Base-by-base conservation (phyloP, 1,140 invertebrate species). In the Tetramorium parvispinum region DNA sequence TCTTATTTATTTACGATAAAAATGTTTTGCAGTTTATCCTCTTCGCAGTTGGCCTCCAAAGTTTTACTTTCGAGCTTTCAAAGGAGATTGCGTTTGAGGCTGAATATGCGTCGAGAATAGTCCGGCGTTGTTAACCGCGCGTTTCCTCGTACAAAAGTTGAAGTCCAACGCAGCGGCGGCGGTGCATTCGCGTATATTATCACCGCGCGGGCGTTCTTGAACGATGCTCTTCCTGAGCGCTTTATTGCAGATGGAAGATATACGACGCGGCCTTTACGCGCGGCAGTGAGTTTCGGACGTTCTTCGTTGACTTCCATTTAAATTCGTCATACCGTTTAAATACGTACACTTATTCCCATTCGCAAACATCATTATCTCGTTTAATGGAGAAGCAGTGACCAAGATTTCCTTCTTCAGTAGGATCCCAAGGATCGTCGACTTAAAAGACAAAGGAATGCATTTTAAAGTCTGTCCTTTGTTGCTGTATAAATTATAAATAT, bases 191-290 rank as follows among this genome's bases (percentile, higher is more conserved):
- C n/a, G 24, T 40, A n/a, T 53, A 46, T 59, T 82, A 32, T 59
- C 53, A 43, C 57, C 55, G 79, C 79, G 89, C 88, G 86, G 89
- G 82, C 86, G 89, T 91, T 82, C 88, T 90, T 86, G 89, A 90
- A 88, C 82, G 88, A 87, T 59, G 55, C 43, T 85, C 88, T 90
- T 89, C 86, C 88, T 73, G 85, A 87, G 61, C 49, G 57, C 59
- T 55, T 77, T 49, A 63, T 70, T 70, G 49, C 21, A 61, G 59
- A 76, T 83, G 77, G 76, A 70, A 82, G 88, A 89, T 86, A 83
- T 49, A 82, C 65, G 59, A 24, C 71, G 7, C 75, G 21, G 59
- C 68, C 37, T 27, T 21, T 21, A 21, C 8, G 1, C 40, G 49
- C 16, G 66, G 75, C 65, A 32, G 65, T 46, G 40, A 68, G 83